phyloP scores from a whole-genome alignment of 2,113 vertebrate species.

The Saccopteryx leptura region DNA sequence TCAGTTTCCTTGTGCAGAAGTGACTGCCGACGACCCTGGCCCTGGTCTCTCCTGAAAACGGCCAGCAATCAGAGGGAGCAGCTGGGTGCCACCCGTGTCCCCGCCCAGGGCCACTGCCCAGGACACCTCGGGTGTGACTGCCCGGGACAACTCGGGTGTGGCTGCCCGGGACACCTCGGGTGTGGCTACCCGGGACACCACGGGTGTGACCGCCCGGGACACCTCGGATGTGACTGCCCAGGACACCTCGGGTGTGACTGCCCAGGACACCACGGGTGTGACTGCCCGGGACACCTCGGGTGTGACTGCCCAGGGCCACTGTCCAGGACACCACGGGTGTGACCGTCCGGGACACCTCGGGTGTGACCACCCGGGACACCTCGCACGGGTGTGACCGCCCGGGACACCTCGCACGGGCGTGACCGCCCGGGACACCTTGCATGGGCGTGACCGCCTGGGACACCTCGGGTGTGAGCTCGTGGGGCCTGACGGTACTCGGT shows the following conservation, averaged over 20 bases:
- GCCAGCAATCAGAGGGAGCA: background rate
- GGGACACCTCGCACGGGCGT: too few species aligned
- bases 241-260: background rate
- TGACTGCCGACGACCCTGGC: background rate
- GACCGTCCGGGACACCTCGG: too few species aligned
- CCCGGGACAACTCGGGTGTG: too few species aligned
- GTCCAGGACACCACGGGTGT: background rate
- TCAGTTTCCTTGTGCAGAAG: background rate
- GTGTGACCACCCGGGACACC: background rate
- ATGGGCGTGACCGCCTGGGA: too few species aligned
- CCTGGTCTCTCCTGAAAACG: background rate
- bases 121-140: background rate
- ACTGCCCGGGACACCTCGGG: too few species aligned
- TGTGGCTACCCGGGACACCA: background rate
- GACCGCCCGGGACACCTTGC: background rate
- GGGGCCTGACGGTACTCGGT: rapidly evolving
- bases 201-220: too few species aligned
- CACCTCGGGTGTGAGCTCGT: too few species aligned
- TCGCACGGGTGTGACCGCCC: too few species aligned
- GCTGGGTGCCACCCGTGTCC: too few species aligned
- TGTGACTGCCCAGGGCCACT: background rate
- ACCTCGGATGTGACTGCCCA: too few species aligned
- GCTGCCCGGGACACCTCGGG: too few species aligned
- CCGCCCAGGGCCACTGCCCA: background rate
- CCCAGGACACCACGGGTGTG: too few species aligned